Evolutionary conservation across 2,888 invertebrate genomes (phyloP).

Genomic region (Tineola bisselliella): DNA sequence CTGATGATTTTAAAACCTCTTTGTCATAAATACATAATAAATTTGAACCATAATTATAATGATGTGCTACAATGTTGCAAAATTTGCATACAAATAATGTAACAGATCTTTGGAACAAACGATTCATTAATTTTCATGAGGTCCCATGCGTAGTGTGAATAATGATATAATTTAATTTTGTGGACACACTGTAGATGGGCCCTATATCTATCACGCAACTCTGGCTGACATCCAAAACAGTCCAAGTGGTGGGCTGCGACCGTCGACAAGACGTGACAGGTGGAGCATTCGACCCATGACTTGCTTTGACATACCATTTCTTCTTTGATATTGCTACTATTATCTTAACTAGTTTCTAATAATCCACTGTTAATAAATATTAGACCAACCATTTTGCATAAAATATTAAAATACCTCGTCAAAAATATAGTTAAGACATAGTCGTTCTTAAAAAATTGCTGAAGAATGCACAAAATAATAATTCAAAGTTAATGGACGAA

Average conservation of each 20-base stretch:
- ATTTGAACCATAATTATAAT: neutral
- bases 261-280: conserved; percentile 59
- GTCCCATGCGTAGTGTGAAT: conserved; percentile 4
- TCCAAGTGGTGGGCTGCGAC: conserved; percentile 59
- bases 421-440: too few species aligned
- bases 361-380: neutral
- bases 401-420: too few species aligned
- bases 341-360: conserved; percentile 3
- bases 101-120: conserved; percentile 4
- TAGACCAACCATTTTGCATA: too few species aligned
- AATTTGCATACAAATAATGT: conserved; percentile 1
- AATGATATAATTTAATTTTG: conserved; percentile 65
- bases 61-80: neutral
- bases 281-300: conserved; percentile 64
- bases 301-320: conserved; percentile 38
- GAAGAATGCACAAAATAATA: neutral
- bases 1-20: too few species aligned
- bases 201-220: conserved; percentile 56
- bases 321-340: conserved; percentile 32
- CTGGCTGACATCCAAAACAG: conserved; percentile 58
- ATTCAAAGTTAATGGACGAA: neutral
- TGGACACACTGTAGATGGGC: conserved; percentile 60
- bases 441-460: too few species aligned
- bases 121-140: conserved; percentile 8
- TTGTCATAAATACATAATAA: neutral